Evolutionary conservation across 2,888 invertebrate species (phyloP), one percentile per base, ranked within the genome.

Genomic region (Lapara coniferarum): DNA sequence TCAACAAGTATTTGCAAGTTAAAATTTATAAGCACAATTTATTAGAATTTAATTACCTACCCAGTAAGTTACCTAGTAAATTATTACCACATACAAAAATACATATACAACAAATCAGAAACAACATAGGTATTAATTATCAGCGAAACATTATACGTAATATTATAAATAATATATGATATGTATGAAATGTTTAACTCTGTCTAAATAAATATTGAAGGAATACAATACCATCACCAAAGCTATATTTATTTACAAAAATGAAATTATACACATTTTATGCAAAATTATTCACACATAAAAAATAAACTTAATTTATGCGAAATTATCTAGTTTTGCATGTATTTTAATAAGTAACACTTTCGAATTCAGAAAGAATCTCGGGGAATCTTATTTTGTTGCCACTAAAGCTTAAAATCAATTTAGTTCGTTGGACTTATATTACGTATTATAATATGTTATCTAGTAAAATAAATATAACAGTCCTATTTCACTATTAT

Each of bases 271-370:
- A 46, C 46, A 16, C 12, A 46, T 59, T 37, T 46, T 46, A 59
- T 59, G 59, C 59, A 46, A 59, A 59, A 59, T 16, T 59, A 46
- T 59, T 46, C 46, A 59, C 16, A 59, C 10, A 44, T 59, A 3
- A 44, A 46, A 46, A 59, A 10, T 16, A 10, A 46, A 25, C 1
- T n/a, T 59, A 10, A 44, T 59, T 51, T n/a, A 59, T 1, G 59
- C 12, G 46, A 59, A 59, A 46, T 59, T 16, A 59, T 59, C 59
- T 59, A 16, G 16, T 46, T 46, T 46, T 5, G 16, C 44, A 59
- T 10, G 44, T 14, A 59, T 12, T 14, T 44, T 44, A n/a, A 44
- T 37, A 25, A 4, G 55, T 19, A 55, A 56, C 56, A 25, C 56
- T 25, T 25, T 25, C 56, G 10, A 30, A 56, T 56, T 13, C 19